Percentiles rank a stretch among this genome's conserved stretches.
Evolutionary conservation across 2,888 invertebrate species (phyloP).

Genomic region (Dilophus febrilis): DNA sequence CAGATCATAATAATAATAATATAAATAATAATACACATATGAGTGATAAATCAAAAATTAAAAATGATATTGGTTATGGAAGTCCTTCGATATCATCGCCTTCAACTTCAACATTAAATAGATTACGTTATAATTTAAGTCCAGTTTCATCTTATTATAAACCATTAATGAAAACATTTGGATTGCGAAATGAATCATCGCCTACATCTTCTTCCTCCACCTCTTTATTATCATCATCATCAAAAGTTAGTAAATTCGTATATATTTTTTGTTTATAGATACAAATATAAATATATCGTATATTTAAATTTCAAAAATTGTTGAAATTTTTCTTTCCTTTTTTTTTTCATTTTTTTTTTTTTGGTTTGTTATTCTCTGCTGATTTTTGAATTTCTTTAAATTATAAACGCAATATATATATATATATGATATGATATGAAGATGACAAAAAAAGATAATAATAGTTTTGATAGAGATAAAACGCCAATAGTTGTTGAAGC

Average conservation of each 20-base stretch:
- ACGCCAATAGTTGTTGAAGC: slow-evolving; percentile 17
- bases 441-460: too few relatives aligned
- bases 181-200: slow-evolving; percentile 20
- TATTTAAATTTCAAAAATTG: too few relatives aligned
- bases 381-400: too few relatives aligned
- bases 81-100: slow-evolving; percentile 12
- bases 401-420: not conserved
- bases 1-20: too few relatives aligned
- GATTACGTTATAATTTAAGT: slow-evolving; percentile 27
- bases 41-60: slow-evolving; percentile 2
- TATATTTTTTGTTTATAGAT: too few relatives aligned
- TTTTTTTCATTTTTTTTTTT: not conserved
- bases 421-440: slow-evolving; percentile 14
- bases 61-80: slow-evolving; percentile 1
- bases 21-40: not conserved
- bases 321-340: too few relatives aligned
- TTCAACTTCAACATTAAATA: slow-evolving; percentile 25
- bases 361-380: not conserved
- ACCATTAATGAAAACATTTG: slow-evolving; percentile 25
- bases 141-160: slow-evolving; percentile 29
- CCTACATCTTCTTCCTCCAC: not conserved
- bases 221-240: slow-evolving; percentile 15
- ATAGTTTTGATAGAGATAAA: slow-evolving; percentile 23
- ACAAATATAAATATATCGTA: too few relatives aligned
- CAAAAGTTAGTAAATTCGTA: slow-evolving; percentile 6